Evolutionary conservation across 37 sponge, comb jelly and placozoan species (phyloP), one percentile per base, ranked within the genome.

Genomic region (Spongilla lacustris): DNA sequence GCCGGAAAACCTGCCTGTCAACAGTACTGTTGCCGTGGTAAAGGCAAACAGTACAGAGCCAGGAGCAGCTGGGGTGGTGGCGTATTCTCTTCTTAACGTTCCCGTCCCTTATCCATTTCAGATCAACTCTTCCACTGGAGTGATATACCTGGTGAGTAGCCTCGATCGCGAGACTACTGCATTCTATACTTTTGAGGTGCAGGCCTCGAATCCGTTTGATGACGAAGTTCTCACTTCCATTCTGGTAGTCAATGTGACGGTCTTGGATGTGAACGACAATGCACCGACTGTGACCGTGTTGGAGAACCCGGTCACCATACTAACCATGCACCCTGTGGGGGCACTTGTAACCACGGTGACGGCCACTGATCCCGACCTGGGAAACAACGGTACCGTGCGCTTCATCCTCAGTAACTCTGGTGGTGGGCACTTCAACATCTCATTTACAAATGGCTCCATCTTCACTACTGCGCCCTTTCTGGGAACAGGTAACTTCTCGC

Each of bases 241-340:
- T 75, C 73, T 66, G 32, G 22, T 11, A 0, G 86, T 88, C 32
- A 32, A 9, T 2, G 37, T 92, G 0, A 77, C 21, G 8, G 82
- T 92, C 13, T 0, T 50, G 78, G 93, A 92, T 75, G 69, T 81
- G n/a, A 88, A 92, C 76, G 93, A 92, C 68, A 80, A 84, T 66
- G n/a, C 66, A 24, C 94, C 94, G 5, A 48, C 36, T 25, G 86
- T 93, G 32, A 13, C 23, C 8, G 26, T 8, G 3, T 19, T 19
- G 24, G 6, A 2, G 21, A 79, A 73, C 81, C 28, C 13, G 41
- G 87, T 68, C 10, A 13, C 31, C 19, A 71, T 86, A 48, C 69
- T 75, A 33, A 78, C 50, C 30, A 49, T 34, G 8, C 8, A 31
- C 2, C 36, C 41, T 0, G 66, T 31, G 0, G 69, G 74, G 12